Base-by-base conservation (phyloP, 2,888 invertebrate genomes). In the Sepiola atlantica region DNA sequence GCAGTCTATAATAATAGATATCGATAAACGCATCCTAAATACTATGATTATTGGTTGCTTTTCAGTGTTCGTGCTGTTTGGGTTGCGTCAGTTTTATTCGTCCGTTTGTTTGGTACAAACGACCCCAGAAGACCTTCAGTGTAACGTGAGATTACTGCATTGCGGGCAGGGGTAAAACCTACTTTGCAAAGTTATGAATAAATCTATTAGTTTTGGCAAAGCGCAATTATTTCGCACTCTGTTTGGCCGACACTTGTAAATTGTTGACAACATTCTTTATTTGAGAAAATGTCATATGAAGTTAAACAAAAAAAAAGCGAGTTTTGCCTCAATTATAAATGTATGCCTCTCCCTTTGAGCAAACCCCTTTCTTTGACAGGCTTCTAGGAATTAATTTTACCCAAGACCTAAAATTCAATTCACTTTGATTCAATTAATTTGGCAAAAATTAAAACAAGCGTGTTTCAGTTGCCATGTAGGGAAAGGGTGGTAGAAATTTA, bases 121-220 rank as follows among this genome's bases (percentile, higher is more conserved):
- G 77, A 77, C 77, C 77, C 32, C 21, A 18, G n/a, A 77, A 77
- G 77, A 77, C 77, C 77, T 32, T n/a, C 3, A n/a, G 77, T 32
- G 77, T 77, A 77, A 77, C 3, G n/a, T 32, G 77, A 77, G n/a
- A 77, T 18, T n/a, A 77, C 77, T 77, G 77, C 77, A 77, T 32
- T 77, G 77, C 77, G n/a, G 77, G 16, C 77, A 77, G 4, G 32
- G 21, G 77, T n/a, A 32, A 77, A 77, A 77, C 12, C 77, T 77
- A 77, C n/a, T n/a, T 77, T n/a, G 32, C 77, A 4, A 77, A n/a
- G 77, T 77, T 77, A 77, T n/a, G 77, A 77, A 77, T 32, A 77
- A 77, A 77, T 77, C 77, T 77, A 77, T 77, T n/a, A 77, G 77
- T 77, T 77, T 77, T 77, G 77, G 77, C 77, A 77, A 77, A 16